phyloP scores from a whole-genome alignment of 2,888 invertebrate genomes.

The Orthonevra nobilis region DNA sequence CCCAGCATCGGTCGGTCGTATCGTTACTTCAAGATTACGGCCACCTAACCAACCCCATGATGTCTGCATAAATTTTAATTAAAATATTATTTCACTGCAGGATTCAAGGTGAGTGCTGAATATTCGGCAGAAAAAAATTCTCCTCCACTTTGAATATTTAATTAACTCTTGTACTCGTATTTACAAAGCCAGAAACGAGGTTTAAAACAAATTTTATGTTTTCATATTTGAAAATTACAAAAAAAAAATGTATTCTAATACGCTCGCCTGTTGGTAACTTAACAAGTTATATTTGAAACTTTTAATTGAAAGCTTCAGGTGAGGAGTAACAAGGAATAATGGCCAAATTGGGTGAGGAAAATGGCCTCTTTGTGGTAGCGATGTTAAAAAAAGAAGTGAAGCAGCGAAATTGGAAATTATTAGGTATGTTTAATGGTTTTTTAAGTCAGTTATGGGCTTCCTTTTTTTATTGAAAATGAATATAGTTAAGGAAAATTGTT shows the following conservation, averaged over 20 bases:
- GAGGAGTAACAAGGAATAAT: no score
- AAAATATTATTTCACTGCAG: slow-evolving; percentile 35
- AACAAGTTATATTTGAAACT: slow-evolving; percentile 19
- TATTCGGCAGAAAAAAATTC: background rate
- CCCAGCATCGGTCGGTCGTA: no score
- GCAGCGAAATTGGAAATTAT: no score
- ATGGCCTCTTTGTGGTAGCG: no score
- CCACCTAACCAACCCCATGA: background rate
- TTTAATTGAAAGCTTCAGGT: slow-evolving; percentile 20
- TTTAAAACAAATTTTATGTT: slow-evolving; percentile 13
- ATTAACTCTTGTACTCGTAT: slow-evolving; percentile 26
- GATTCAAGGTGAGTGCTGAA: slow-evolving; percentile 10
- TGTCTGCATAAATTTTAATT: slow-evolving; percentile 45
- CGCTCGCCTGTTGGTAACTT: slow-evolving; percentile 1
- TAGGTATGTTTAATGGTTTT: no score
- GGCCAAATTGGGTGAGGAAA: no score
- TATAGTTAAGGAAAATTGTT: no score
- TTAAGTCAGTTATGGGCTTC: no score
- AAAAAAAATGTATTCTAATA: background rate
- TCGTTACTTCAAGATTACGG: background rate
- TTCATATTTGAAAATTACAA: background rate
- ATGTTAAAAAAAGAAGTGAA: no score
- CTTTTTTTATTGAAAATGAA: no score
- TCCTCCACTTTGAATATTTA: slow-evolving; percentile 33
- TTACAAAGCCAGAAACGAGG: slow-evolving; percentile 2